These are phyloP conservation scores for Mythimna pallens DNA, from an alignment of 2,888 invertebrate species.

Conservation along the genomic window DNA sequence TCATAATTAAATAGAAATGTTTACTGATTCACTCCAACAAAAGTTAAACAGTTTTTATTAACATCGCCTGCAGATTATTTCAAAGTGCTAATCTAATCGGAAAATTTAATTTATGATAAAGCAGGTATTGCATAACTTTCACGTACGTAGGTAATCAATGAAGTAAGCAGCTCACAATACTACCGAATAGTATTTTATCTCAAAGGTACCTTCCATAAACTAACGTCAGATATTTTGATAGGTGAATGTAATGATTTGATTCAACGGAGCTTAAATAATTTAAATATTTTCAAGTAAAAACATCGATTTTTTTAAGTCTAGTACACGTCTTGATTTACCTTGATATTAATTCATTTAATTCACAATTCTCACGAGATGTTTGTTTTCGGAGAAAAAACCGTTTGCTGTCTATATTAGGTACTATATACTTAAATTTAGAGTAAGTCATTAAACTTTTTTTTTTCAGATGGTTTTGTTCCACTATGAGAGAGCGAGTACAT, in stretches of 20 bases:
- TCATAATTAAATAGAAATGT: neutral
- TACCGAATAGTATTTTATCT: slow-evolving; percentile 28
- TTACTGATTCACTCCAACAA: neutral
- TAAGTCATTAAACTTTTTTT: slow-evolving; percentile 1
- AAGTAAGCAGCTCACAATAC: slow-evolving; percentile 16
- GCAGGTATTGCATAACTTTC: slow-evolving; percentile 17
- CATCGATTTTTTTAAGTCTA: neutral
- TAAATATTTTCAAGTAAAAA: neutral
- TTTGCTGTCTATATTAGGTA: slow-evolving; percentile 32
- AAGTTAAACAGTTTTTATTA: neutral
- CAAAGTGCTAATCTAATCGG: slow-evolving; percentile 23
- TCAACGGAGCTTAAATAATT: neutral
- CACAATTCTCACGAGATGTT: slow-evolving; percentile 13
- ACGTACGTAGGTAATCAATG: neutral
- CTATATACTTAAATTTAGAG: neutral
- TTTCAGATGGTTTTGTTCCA: slow-evolving; percentile 19
- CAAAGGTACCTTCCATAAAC: slow-evolving; percentile 48
- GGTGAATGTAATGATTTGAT: slow-evolving; percentile 38
- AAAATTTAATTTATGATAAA: slow-evolving; percentile 16
- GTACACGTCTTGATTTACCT: neutral
- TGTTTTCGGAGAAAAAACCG: slow-evolving; percentile 48
- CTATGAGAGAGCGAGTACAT: neutral
- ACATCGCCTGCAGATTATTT: slow-evolving; percentile 9
- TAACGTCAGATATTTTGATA: slow-evolving; percentile 2
- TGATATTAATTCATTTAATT: slow-evolving; percentile 33